These are phyloP conservation scores for Trachurus trachurus DNA, from an alignment of 2,797 vertebrate species.

Conservation along the genomic window DNA sequence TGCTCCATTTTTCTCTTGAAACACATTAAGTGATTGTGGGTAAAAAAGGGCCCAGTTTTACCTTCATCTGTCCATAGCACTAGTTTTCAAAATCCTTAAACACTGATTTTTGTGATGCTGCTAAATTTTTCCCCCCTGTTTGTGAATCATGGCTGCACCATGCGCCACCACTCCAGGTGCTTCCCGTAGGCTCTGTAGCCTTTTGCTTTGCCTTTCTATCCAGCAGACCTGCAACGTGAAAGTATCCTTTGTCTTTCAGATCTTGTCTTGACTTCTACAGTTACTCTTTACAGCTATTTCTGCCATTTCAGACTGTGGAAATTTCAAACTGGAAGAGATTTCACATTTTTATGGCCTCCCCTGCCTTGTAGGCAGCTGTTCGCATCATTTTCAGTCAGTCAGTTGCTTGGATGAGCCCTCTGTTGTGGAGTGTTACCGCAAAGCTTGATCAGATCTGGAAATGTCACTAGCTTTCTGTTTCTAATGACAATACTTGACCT, in stretches of 20 bases:
- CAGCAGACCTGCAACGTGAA: neutral
- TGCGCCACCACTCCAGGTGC: neutral
- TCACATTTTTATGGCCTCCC: neutral
- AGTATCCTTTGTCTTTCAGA: neutral
- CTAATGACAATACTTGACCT: neutral
- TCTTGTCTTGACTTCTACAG: too few relatives aligned
- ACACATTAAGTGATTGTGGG: neutral
- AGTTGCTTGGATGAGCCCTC: neutral
- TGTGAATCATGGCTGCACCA: neutral
- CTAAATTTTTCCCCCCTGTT: neutral
- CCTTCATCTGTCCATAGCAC: neutral
- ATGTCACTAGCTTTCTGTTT: neutral
- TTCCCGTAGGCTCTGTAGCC: neutral
- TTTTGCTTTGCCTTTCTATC: neutral
- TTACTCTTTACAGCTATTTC: neutral
- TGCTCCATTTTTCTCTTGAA: neutral
- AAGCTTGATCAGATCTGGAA: neutral
- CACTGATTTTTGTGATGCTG: neutral
- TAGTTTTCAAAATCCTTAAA: neutral
- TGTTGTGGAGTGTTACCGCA: neutral
- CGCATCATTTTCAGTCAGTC: neutral
- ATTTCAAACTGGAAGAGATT: conserved; percentile 1
- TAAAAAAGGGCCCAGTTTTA: neutral
- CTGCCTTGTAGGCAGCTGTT: neutral
- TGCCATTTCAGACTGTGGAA: conserved; percentile 1